These are phyloP conservation scores for Elysia chlorotica DNA, from an alignment of 1,140 invertebrate genomes.

Conservation along the genomic window DNA sequence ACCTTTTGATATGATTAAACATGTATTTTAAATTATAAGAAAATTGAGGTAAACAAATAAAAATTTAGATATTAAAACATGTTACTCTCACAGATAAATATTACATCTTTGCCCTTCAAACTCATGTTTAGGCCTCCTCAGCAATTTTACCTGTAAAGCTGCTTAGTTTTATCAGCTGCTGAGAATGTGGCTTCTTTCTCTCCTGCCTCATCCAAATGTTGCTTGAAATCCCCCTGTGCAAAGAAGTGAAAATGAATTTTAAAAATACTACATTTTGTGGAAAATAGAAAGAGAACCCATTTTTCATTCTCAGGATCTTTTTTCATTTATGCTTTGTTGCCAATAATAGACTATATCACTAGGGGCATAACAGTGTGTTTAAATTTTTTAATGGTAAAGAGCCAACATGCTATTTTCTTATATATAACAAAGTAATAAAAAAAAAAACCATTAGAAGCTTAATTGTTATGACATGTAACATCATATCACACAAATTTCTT, in stretches of 20 bases:
- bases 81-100: neutral
- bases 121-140: neutral
- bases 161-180: neutral
- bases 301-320: no score
- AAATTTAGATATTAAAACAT: neutral
- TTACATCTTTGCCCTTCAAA: neutral
- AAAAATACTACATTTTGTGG: neutral
- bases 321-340: no score
- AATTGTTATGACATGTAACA: no score
- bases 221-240: constrained; percentile 4
- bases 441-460: no score
- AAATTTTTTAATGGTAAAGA: no score
- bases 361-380: no score
- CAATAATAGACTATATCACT: no score
- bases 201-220: neutral
- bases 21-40: neutral
- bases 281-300: neutral
- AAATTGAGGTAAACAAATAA: neutral
- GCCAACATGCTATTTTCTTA: no score
- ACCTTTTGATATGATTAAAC: neutral
- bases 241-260: neutral
- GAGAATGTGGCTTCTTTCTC: neutral
- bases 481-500: no score
- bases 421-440: no score
- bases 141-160: constrained; percentile 21